These are phyloP conservation scores for Mycteria americana DNA, from an alignment of 2,797 vertebrate genomes.

Conservation along the genomic window DNA sequence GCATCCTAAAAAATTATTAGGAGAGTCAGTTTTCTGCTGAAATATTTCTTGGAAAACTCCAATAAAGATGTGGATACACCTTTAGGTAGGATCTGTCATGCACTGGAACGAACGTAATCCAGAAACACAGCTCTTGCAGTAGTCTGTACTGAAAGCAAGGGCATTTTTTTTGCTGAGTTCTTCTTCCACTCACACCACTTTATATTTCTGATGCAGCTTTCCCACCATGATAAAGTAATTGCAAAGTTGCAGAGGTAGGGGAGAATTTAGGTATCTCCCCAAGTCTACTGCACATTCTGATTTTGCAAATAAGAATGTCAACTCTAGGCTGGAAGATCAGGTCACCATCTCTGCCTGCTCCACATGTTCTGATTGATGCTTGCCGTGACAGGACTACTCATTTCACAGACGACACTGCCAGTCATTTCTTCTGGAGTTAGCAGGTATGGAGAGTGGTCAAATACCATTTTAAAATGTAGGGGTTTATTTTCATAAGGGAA, in stretches of 20 bases:
- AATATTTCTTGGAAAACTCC: not conserved
- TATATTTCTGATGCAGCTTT: not conserved
- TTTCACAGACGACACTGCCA: not conserved
- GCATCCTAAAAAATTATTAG: not conserved
- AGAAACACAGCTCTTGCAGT: not conserved
- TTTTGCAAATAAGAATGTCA: not conserved
- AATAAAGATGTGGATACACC: not conserved
- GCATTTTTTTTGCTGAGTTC: not conserved
- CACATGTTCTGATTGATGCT: not conserved
- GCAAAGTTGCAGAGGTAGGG: not conserved
- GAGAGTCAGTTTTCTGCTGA: not conserved
- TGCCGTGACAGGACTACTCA: not conserved
- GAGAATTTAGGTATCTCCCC: not conserved
- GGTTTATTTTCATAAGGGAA: not conserved
- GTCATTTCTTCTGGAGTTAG: not conserved
- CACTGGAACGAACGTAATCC: not conserved
- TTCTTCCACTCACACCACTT: not conserved
- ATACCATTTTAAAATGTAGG: not conserved
- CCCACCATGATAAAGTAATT: not conserved
- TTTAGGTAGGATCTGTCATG: not conserved
- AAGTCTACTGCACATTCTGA: not conserved
- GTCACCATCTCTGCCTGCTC: not conserved
- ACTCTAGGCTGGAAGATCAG: not conserved
- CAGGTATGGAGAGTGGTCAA: not conserved
- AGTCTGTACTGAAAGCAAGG: not conserved